phyloP scores from a whole-genome alignment of 2,113 vertebrate genomes.

The Erinaceus europaeus region DNA sequence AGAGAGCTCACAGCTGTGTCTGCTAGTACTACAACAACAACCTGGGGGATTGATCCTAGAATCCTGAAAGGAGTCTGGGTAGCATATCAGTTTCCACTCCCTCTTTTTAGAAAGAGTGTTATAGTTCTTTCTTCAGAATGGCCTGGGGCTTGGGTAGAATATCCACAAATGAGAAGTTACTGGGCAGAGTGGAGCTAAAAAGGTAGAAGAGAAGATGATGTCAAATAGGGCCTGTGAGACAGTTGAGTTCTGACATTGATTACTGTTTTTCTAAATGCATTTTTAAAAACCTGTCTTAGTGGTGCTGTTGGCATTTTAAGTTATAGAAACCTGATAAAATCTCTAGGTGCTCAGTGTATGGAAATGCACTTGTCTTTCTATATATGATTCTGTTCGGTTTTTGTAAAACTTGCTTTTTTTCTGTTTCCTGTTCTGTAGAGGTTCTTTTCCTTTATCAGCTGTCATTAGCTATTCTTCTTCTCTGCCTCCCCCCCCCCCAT shows the following conservation, averaged over 20 bases:
- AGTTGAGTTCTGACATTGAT: not conserved
- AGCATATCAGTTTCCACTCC: not conserved
- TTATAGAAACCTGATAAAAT: not conserved
- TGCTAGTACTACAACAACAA: not conserved
- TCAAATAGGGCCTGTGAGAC: not conserved
- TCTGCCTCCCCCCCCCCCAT: not conserved
- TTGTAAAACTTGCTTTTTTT: slow-evolving; percentile 5
- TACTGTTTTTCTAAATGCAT: not conserved
- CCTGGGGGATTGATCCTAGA: not conserved
- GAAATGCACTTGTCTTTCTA: not conserved
- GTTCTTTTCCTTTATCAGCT: not conserved
- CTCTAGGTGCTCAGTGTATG: not conserved
- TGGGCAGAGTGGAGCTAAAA: not conserved
- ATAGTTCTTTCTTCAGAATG: not conserved
- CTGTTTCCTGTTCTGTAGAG: not conserved
- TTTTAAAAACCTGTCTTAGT: not conserved
- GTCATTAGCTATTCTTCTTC: not conserved
- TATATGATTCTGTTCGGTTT: not conserved
- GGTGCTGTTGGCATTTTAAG: not conserved
- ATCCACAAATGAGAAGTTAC: not conserved
- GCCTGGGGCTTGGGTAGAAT: not conserved
- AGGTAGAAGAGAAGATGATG: not conserved
- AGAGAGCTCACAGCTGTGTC: not conserved
- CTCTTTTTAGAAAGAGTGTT: not conserved
- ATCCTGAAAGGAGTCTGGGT: not conserved